Conservation (phyloP, 1,140 invertebrate species). For the Drosophila littoralis region DNA sequence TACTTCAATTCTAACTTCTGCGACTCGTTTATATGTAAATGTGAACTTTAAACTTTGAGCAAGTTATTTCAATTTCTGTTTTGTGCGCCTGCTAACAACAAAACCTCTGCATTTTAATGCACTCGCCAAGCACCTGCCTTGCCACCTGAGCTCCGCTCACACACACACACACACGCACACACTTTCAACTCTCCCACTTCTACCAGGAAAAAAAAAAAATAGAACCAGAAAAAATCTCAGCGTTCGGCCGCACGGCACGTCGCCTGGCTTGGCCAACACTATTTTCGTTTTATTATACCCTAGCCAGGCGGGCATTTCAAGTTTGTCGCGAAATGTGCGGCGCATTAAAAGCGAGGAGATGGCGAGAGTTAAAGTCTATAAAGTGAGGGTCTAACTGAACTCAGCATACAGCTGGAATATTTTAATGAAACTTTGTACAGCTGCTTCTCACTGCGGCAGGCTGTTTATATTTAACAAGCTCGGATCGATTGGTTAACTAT, state of each 20-base stretch:
- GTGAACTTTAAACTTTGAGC: slow-evolving; percentile 47
- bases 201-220: slow-evolving; percentile 10
- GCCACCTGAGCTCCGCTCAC: slow-evolving; percentile 31
- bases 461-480: neutral
- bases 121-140: slow-evolving; percentile 31
- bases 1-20: neutral
- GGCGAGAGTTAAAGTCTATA: no score
- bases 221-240: slow-evolving; percentile 39
- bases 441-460: neutral
- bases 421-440: neutral
- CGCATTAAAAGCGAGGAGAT: no score
- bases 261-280: slow-evolving; percentile 33
- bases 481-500: neutral
- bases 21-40: slow-evolving; percentile 58
- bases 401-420: neutral
- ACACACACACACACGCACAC: no score
- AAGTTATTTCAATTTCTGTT: slow-evolving; percentile 59
- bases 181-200: neutral
- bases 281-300: slow-evolving; percentile 28
- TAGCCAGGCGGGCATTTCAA: neutral
- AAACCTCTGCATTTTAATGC: slow-evolving; percentile 61
- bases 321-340: neutral
- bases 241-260: slow-evolving; percentile 46
- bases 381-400: neutral
- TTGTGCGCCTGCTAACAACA: slow-evolving; percentile 42